Evolutionary conservation across 2,888 invertebrate species (phyloP).

Genomic region (Aleiodes alternator): DNA sequence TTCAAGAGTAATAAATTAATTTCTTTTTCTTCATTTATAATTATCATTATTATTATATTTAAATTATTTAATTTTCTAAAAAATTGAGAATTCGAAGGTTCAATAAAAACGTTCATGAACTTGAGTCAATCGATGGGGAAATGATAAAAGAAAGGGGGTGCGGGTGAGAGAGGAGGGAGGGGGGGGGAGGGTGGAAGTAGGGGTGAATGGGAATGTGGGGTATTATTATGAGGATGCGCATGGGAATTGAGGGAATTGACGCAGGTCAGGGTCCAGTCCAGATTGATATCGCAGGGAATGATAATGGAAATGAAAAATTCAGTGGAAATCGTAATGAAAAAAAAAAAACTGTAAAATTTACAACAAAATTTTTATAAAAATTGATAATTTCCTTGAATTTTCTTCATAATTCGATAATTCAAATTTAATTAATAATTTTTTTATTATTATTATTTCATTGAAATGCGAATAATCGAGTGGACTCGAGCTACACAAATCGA

Average conservation of each 20-base stretch:
- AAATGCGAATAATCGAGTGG: not conserved
- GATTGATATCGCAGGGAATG: too few relatives aligned
- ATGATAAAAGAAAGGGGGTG: conserved; percentile 29
- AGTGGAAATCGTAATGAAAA: not conserved
- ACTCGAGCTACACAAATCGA: not conserved
- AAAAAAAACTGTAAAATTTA: too few relatives aligned
- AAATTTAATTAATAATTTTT: too few relatives aligned
- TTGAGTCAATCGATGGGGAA: conserved; percentile 48
- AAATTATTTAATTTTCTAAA: not conserved
- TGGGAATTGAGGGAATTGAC: conserved; percentile 25
- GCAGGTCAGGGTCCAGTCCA: conserved; percentile 42
- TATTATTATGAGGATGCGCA: conserved; percentile 16
- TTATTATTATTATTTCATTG: too few relatives aligned
- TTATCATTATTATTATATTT: not conserved
- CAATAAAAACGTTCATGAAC: conserved; percentile 36
- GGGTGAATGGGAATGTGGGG: not conserved
- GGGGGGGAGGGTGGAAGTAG: too few relatives aligned
- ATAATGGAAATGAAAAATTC: not conserved
- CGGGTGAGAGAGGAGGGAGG: not conserved
- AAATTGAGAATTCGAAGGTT: not conserved
- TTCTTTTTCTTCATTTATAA: too few relatives aligned
- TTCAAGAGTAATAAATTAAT: too few relatives aligned
- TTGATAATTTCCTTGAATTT: too few relatives aligned
- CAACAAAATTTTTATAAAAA: too few relatives aligned
- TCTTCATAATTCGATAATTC: too few relatives aligned